These are phyloP conservation scores for Dryoscopus gambensis DNA, from an alignment of 2,113 vertebrate genomes.

Conservation along the genomic window DNA sequence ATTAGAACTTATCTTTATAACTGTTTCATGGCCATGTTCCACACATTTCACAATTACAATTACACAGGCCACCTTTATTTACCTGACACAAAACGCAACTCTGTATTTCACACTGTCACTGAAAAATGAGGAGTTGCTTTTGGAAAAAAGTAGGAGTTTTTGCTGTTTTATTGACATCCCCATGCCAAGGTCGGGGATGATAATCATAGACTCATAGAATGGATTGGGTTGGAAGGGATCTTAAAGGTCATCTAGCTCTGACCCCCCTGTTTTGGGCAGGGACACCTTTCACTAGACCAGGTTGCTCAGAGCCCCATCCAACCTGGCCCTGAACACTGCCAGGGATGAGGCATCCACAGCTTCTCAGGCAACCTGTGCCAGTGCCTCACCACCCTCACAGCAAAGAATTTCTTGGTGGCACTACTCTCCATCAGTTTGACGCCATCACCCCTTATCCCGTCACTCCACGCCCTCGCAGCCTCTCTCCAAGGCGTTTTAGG, in stretches of 20 bases:
- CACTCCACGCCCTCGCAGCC: not conserved
- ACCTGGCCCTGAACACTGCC: not conserved
- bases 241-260: not conserved
- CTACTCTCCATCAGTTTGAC: not conserved
- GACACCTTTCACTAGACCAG: not conserved
- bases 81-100: too few relatives aligned
- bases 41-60: too few relatives aligned
- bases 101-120: too few relatives aligned
- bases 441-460: too few relatives aligned
- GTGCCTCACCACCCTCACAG: not conserved
- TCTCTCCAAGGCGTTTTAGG: not conserved
- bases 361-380: not conserved
- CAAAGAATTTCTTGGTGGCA: too few relatives aligned
- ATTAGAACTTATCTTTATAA: too few relatives aligned
- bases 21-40: too few relatives aligned
- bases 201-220: not conserved
- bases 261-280: not conserved
- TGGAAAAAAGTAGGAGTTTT: too few relatives aligned
- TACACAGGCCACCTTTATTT: too few relatives aligned
- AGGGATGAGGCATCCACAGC: not conserved
- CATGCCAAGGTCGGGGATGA: accelerated
- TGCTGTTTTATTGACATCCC: too few relatives aligned
- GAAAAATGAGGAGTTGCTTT: not conserved
- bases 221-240: not conserved
- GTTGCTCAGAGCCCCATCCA: not conserved